Base-by-base conservation (phyloP, 2,113 vertebrate species). In the Aythya baeri region DNA sequence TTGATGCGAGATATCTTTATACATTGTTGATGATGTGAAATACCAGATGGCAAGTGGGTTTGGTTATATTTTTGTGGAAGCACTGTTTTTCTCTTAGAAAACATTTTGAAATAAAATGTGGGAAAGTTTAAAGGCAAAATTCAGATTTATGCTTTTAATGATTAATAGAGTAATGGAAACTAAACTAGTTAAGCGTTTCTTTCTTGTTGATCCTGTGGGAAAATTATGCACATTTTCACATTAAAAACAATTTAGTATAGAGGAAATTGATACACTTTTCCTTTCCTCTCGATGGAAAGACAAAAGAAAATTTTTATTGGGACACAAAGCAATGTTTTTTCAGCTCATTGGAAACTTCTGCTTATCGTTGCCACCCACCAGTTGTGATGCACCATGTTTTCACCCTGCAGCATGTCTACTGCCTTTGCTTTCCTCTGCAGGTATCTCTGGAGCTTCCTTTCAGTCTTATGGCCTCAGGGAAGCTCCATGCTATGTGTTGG, bases 1-100 rank as follows among this genome's bases (percentile, higher is more conserved):
- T 7, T 32, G 26, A 2, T 8, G 38, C 9, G 17, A 50, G 22
- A 50, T 9, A 4, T 3, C 2, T 68, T 44, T 65, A 13, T 4
- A 44, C 27, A 1, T 25, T 32, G 34, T 12, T 0, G 1, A 3
- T 21, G 7, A 13, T 34, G 6, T 38, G 32, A 79, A 44, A 50
- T 14, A 5, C 12, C 7, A 6, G 11, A 13, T 5, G 5, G 4
- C 7, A 52, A 22, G 50, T 22, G 0, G 13, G 5, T 23, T 31
- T 10, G 1, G 11, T 10, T 6, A 41, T 23, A 4, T 7, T 1
- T 21, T 49, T 12, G 5, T 43, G 34, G 22, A 50, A 21, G 5
- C 13, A 79, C 41, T 23, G 6, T 68, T 20, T 22, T 67, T 44
- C 8, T 59, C 41, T 59, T 27, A 32, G 26, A 32, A 66, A 41